Conservation (phyloP, 2,113 vertebrate species). For the Euleptes europaea region DNA sequence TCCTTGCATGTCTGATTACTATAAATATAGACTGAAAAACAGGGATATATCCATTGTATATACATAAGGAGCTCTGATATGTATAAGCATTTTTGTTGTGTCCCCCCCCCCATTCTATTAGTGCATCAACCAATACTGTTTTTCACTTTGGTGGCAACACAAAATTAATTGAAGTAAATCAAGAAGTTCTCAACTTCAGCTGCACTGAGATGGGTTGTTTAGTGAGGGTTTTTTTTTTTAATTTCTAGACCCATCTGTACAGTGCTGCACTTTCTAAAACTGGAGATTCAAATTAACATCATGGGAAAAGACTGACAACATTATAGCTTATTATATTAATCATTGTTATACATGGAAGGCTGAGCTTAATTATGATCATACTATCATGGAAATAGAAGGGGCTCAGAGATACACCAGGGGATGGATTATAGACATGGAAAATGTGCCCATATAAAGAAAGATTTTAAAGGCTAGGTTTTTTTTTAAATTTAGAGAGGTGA, state of each 20-base stretch:
- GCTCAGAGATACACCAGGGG: conserved; percentile 29
- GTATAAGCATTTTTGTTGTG: neutral
- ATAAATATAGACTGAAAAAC: neutral
- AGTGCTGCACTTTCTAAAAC: conserved; percentile 36
- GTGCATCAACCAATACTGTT: neutral
- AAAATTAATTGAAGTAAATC: conserved; percentile 4
- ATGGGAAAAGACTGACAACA: conserved; percentile 31
- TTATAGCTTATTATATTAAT: conserved; percentile 44
- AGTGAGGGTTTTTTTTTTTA: conserved; percentile 15
- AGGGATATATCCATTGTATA: neutral
- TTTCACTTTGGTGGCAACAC: neutral
- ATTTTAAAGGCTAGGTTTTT: conserved; percentile 15
- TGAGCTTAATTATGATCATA: conserved; percentile 31
- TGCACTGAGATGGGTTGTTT: neutral
- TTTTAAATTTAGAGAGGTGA: conserved; percentile 26
- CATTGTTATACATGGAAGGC: conserved; percentile 6
- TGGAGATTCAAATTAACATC: conserved; percentile 54
- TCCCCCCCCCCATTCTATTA: neutral
- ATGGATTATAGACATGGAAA: conserved; percentile 28
- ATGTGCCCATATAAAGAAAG: conserved; percentile 11
- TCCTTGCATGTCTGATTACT: neutral
- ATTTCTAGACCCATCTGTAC: conserved; percentile 41
- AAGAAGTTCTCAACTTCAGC: neutral
- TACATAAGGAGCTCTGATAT: neutral
- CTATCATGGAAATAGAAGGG: conserved; percentile 10